These are phyloP conservation scores for Stegana nigrithorax DNA, from an alignment of 2,888 invertebrate species.

Conservation along the genomic window DNA sequence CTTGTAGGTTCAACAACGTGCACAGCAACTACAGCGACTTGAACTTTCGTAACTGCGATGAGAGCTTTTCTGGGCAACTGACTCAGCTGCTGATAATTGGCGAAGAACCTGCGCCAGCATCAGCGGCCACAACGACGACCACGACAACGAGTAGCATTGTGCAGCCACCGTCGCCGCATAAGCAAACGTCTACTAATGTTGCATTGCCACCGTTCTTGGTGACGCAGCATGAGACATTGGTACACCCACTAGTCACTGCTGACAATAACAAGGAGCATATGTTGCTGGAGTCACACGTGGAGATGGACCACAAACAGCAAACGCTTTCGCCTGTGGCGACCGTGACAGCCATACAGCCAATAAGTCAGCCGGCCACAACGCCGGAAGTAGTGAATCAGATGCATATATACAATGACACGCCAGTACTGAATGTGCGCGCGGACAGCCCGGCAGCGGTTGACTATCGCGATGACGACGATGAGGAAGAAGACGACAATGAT, in stretches of 20 bases:
- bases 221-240: background rate
- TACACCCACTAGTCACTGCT: no score
- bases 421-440: no score
- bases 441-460: no score
- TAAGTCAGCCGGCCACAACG: slow-evolving; percentile 12
- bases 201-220: background rate
- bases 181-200: background rate
- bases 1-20: no score
- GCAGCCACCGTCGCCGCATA: no score
- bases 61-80: slow-evolving; percentile 47
- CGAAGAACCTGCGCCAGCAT: slow-evolving; percentile 38
- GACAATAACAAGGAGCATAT: no score
- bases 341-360: background rate
- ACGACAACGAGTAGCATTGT: slow-evolving; percentile 22
- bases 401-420: slow-evolving; percentile 31
- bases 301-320: no score
- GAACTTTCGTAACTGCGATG: slow-evolving; percentile 44
- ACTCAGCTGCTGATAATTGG: slow-evolving; percentile 38
- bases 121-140: slow-evolving; percentile 18
- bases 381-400: no score
- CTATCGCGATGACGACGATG: no score
- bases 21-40: no score
- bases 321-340: background rate
- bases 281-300: no score
- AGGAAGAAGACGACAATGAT: no score